These are phyloP conservation scores for Drosophila ustulata DNA, from an alignment of 2,888 invertebrate species.

Conservation along the genomic window DNA sequence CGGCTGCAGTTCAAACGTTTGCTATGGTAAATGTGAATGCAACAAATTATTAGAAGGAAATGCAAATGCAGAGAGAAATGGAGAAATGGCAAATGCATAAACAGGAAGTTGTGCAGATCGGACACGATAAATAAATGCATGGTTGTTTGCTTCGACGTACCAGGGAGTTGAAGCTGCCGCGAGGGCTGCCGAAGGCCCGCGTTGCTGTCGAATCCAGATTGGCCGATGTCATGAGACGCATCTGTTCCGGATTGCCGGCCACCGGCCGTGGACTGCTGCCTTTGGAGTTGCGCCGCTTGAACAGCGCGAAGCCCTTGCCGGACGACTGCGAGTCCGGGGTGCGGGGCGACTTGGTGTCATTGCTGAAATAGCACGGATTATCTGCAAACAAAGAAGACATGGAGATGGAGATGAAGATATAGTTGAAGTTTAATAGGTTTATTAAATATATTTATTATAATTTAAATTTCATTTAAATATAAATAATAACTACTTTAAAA, in stretches of 20 bases:
- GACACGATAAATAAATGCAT: conserved; percentile 66
- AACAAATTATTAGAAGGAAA: conserved; percentile 34
- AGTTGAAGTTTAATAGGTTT: no score
- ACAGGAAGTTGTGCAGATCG: conserved; percentile 74
- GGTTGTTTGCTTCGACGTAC: conserved; percentile 66
- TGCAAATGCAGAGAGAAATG: no score
- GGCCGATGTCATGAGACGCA: conserved; percentile 83
- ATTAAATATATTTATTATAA: no score
- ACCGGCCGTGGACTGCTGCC: conserved; percentile 81
- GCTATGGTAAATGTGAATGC: conserved; percentile 55
- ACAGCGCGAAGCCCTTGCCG: conserved; percentile 83
- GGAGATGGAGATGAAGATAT: no score
- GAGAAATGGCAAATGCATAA: conserved; percentile 11
- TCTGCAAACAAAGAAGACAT: conserved; percentile 74
- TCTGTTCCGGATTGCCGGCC: conserved; percentile 77
- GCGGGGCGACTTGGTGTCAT: conserved; percentile 84
- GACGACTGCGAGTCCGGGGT: conserved; percentile 84
- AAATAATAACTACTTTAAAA: no score
- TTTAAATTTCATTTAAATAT: no score
- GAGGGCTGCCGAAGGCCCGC: conserved; percentile 83
- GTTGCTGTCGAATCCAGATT: conserved; percentile 84
- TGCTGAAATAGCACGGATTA: conserved; percentile 85
- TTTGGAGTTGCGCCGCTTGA: conserved; percentile 84
- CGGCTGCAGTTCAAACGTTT: conserved; percentile 82
- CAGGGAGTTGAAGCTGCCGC: conserved; percentile 83